A percentile compares a stretch with the other conserved stretches of the same genome.
Conservation (phyloP, 2,113 vertebrate genomes). For the Mormyrus iriodes region DNA sequence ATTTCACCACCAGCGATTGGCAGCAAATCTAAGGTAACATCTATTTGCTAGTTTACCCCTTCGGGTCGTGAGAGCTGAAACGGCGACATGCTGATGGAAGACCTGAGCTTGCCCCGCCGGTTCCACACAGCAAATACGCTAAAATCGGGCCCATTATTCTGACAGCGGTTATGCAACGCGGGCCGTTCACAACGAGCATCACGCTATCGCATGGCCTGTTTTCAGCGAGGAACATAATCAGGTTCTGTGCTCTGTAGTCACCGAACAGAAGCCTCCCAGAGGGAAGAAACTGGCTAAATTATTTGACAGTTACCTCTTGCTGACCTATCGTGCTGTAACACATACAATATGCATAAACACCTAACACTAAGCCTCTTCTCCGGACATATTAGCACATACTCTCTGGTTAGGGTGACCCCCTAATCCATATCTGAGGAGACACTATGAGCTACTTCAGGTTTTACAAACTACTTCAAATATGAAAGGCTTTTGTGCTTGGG, state of each 20-base stretch:
- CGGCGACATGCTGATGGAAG: background rate
- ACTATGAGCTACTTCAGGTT: no score
- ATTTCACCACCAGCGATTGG: background rate
- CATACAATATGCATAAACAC: background rate
- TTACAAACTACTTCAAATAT: no score
- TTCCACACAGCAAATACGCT: background rate
- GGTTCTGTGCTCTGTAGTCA: background rate
- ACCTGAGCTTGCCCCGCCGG: background rate
- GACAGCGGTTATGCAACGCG: background rate
- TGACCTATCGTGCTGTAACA: background rate
- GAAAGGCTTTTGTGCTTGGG: no score
- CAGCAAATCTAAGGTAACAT: background rate
- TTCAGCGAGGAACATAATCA: background rate
- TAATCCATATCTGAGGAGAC: no score
- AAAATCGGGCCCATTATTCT: background rate
- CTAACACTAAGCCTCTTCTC: background rate
- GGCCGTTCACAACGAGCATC: background rate
- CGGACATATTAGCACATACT: background rate
- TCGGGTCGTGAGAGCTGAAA: background rate
- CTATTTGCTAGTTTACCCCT: background rate
- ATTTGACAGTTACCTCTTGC: background rate
- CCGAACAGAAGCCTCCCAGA: background rate
- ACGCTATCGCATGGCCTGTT: background rate
- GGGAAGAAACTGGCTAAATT: background rate
- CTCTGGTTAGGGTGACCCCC: no score